phyloP scores from a whole-genome alignment of 2,113 vertebrate genomes.

The Tamias sibiricus region DNA sequence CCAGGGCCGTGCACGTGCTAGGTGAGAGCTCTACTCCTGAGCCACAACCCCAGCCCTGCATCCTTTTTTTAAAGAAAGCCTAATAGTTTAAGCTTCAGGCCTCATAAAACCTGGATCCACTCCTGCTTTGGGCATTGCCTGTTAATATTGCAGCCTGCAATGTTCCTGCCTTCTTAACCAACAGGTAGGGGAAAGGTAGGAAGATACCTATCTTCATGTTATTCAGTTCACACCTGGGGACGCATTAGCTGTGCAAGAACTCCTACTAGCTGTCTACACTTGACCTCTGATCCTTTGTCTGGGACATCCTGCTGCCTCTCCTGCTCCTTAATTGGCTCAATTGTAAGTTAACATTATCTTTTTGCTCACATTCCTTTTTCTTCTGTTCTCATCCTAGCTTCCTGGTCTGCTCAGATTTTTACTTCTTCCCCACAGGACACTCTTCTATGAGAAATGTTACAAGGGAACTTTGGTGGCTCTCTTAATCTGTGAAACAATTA shows the following conservation, averaged over 20 bases:
- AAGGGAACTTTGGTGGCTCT: background rate
- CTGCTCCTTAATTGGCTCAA: conserved; percentile 53
- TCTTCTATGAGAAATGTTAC: conserved; percentile 58
- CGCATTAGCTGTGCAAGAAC: conserved; percentile 24
- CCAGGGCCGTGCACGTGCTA: too few species aligned
- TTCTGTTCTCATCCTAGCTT: conserved; percentile 34
- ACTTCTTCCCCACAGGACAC: conserved; percentile 33
- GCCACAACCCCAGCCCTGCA: too few species aligned
- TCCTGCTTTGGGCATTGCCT: background rate
- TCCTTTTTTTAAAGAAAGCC: background rate
- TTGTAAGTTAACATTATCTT: conserved; percentile 16
- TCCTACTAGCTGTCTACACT: conserved; percentile 30
- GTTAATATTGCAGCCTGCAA: background rate
- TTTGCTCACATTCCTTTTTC: background rate
- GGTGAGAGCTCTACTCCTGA: too few species aligned
- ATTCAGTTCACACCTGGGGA: conserved; percentile 23
- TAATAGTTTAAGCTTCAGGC: background rate
- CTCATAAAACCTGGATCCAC: background rate
- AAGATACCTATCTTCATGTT: background rate
- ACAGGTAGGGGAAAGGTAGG: background rate
- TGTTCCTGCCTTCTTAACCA: background rate
- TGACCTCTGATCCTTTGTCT: conserved; percentile 42
- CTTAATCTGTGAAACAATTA: conserved; percentile 56
- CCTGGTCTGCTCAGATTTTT: conserved; percentile 48
- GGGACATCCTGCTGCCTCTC: background rate